Evolutionary conservation across 2,113 vertebrate genomes (phyloP).

Genomic region (Anas platyrhynchos): DNA sequence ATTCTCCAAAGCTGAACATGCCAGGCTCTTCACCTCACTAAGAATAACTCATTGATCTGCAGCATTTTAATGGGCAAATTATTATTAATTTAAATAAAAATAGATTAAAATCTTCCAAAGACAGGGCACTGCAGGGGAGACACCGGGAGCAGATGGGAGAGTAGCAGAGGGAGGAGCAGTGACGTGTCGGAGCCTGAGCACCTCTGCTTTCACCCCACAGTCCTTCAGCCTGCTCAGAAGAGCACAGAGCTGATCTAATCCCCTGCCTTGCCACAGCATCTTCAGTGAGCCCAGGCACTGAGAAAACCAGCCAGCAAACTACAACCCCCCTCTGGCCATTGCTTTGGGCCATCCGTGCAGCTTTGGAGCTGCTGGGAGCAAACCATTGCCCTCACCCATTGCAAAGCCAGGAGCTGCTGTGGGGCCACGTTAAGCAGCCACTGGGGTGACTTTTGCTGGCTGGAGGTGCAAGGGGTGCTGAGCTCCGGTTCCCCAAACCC

Average conservation of each 20-base stretch:
- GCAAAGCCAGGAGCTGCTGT: background rate
- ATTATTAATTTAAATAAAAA: conserved; percentile 10
- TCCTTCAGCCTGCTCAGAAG: background rate
- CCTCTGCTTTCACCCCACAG: background rate
- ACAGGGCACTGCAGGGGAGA: background rate
- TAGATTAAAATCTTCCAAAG: background rate
- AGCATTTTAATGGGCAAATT: conserved; percentile 4
- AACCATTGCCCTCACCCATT: background rate
- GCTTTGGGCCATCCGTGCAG: background rate
- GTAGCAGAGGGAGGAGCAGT: background rate
- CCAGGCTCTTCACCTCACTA: background rate
- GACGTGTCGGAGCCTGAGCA: accelerated
- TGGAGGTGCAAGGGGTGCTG: background rate
- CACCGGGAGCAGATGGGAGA: background rate
- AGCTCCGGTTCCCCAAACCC: background rate
- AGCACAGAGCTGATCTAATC: background rate
- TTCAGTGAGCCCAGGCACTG: accelerated
- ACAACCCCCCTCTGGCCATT: background rate
- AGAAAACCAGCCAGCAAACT: background rate
- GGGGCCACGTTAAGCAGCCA: background rate
- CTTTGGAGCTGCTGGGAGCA: background rate
- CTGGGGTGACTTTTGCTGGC: background rate
- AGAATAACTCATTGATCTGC: background rate
- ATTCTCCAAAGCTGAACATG: accelerated
- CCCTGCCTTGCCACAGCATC: background rate